Evolutionary conservation across 2,888 invertebrate species (phyloP).

Genomic region (Amitus sp.): DNA sequence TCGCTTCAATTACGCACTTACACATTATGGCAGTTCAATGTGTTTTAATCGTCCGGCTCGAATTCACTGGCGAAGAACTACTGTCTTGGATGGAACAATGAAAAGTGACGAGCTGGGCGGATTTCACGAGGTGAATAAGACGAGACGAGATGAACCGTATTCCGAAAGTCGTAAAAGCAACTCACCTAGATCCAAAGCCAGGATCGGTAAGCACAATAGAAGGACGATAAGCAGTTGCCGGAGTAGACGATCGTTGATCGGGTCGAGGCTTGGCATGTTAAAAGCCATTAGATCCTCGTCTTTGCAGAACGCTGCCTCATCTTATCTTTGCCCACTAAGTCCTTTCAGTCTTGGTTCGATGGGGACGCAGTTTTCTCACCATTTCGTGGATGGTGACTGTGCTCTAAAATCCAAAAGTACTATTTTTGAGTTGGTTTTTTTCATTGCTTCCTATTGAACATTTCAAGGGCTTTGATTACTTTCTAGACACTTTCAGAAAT

Average conservation of each 20-base stretch:
- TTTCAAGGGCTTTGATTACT: not conserved
- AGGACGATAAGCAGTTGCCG: conserved; percentile 53
- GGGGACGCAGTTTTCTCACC: conserved; percentile 35
- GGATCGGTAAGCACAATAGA: conserved; percentile 50
- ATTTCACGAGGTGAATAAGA: not conserved
- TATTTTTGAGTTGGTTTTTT: too few species aligned
- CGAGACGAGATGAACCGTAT: conserved; percentile 12
- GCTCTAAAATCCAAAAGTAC: conserved; percentile 29
- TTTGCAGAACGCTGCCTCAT: conserved; percentile 55
- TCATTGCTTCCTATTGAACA: too few species aligned
- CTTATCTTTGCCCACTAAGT: conserved; percentile 38
- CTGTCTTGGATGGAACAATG: conserved; percentile 22
- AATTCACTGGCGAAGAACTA: conserved; percentile 20
- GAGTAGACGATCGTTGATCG: conserved; percentile 48
- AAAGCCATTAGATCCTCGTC: conserved; percentile 51
- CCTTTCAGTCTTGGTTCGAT: conserved; percentile 33
- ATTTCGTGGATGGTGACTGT: conserved; percentile 23
- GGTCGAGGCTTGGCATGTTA: conserved; percentile 58
- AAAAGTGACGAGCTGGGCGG: conserved; percentile 7
- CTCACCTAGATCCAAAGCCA: conserved; percentile 57
- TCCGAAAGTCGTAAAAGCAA: conserved; percentile 24
- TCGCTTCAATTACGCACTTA: conserved; percentile 23
- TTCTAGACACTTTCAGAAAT: too few species aligned
- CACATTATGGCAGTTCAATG: conserved; percentile 24
- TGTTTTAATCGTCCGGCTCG: conserved; percentile 27